Base-by-base conservation (phyloP, 2,113 vertebrate genomes). In the Baryphthengus martii region DNA sequence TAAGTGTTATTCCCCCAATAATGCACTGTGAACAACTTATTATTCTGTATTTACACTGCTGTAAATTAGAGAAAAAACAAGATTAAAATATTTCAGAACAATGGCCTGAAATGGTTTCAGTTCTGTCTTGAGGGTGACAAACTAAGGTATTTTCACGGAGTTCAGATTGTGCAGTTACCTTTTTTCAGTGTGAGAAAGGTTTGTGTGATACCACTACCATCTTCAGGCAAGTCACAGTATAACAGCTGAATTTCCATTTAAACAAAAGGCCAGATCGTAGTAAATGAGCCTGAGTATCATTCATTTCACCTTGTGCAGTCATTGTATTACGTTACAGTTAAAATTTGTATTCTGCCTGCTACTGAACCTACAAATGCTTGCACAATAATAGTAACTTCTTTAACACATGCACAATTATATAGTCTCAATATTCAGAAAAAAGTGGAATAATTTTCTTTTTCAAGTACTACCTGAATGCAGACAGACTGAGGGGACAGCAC, bases 131-230 rank as follows among this genome's bases (percentile, higher is more conserved):
- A 44, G 83, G 65, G 24, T 55, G 77, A 10, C 79, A 81, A 67
- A 79, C 58, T 26, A 50, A 79, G 24, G 40, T 28, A 56, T 71
- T 25, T 3, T 47, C 56, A 31, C 20, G 33, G 49, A 44, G 37
- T 19, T 45, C 20, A 42, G 39, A 9, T 37, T 53, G 40, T 10
- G 37, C 44, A 50, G 19, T 26, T 75, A 10, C 1, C 3, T 3
- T 26, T 24, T 58, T 53, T 39, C 40, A 17, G 35, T 15, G 29
- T 13, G 23, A 68, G n/a, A 31, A 35, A n/a, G 14, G 53, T 94
- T 82, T 53, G 31, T 91, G 93, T 45, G 76, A n/a, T 96, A 74
- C 78, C 90, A 97, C 86, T 96, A 85, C 98, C 98, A 98, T 96
- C 98, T 98, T 94, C 96, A 97, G 98, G 97, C 59, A 15, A 7